A percentile compares a stretch with the other conserved stretches of the same genome.
phyloP scores from a whole-genome alignment of 2,888 invertebrate genomes.

The Adelphocoris suturalis region DNA sequence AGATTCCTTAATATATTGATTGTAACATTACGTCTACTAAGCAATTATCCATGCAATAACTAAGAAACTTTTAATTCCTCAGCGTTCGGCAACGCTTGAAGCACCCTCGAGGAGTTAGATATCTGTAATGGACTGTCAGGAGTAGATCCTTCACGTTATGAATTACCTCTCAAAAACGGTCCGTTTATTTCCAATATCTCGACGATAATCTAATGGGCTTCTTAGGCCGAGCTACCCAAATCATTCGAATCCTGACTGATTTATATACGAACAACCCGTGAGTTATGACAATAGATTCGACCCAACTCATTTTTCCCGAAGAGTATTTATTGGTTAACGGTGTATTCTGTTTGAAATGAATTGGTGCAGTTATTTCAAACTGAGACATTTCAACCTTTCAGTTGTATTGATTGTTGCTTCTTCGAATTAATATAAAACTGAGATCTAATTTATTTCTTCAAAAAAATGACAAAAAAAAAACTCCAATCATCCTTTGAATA shows the following conservation, averaged over 20 bases:
- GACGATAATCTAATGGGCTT: slow-evolving; percentile 61
- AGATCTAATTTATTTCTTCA: too few relatives aligned
- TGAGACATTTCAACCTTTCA: background rate
- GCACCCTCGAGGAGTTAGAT: slow-evolving; percentile 54
- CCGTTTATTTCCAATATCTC: slow-evolving; percentile 67
- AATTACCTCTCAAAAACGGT: slow-evolving; percentile 62
- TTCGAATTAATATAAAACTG: too few relatives aligned
- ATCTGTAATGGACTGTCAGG: slow-evolving; percentile 66
- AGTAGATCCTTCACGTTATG: slow-evolving; percentile 62
- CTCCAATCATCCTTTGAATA: too few relatives aligned
- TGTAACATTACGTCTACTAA: too few relatives aligned
- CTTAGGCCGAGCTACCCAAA: slow-evolving; percentile 46
- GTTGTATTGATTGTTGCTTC: background rate
- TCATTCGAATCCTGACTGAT: slow-evolving; percentile 56
- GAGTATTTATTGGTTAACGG: slow-evolving; percentile 33
- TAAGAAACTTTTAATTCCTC: too few relatives aligned
- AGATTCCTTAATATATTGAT: too few relatives aligned
- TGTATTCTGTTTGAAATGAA: slow-evolving; percentile 21
- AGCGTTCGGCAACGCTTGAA: slow-evolving; percentile 5
- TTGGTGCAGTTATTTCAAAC: slow-evolving; percentile 4
- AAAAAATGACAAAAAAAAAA: too few relatives aligned
- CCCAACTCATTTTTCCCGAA: slow-evolving; percentile 9
- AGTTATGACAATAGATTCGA: slow-evolving; percentile 55
- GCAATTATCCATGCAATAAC: too few relatives aligned
- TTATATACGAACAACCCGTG: slow-evolving; percentile 53